Base-by-base conservation (phyloP, 2,888 invertebrate genomes). In the Lucinisca nassula region DNA sequence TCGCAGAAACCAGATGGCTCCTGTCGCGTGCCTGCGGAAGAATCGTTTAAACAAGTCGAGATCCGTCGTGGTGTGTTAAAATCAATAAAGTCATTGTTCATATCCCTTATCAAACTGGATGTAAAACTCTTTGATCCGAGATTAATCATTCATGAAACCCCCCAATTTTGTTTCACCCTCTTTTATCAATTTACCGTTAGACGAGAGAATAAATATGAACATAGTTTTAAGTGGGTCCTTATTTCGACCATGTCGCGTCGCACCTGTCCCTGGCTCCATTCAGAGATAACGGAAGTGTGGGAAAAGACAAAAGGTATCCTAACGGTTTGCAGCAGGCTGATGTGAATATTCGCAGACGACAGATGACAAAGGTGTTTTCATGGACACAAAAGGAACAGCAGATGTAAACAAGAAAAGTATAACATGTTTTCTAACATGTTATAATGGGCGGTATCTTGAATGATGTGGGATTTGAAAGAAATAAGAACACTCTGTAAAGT, bases 111-210 rank as follows among this genome's bases (percentile, higher is more conserved):
- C 6, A 24, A 58, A 58, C 27, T 27, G n/a, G 58, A 58, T 58
- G 58, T 17, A 58, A 58, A 58, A 58, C 27, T 27, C 27, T 58
- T 58, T 58, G 58, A 58, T 58, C 58, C n/a, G 27, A n/a, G n/a
- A 58, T 58, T 58, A 58, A 58, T 58, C 58, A 58, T 58, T 58
- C 58, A 58, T 58, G 58, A 58, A 58, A 58, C 24, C 58, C 58
- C 27, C 24, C 24, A 58, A 27, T 58, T 58, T 58, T 27, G 27
- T 58, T 27, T 17, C n/a, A 27, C n/a, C n/a, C 58, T 58, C 58
- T 58, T 58, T 58, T 24, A 58, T 58, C 58, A 10, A 1, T 58
- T 58, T 58, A 58, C 58, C 58, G 58, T 58, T 58, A 58, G 24
- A 58, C n/a, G 24, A 27, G 27, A n/a, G 27, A 1, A 27, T 17